Base-by-base conservation (phyloP, 2,113 vertebrate genomes). In the Nicator chloris region DNA sequence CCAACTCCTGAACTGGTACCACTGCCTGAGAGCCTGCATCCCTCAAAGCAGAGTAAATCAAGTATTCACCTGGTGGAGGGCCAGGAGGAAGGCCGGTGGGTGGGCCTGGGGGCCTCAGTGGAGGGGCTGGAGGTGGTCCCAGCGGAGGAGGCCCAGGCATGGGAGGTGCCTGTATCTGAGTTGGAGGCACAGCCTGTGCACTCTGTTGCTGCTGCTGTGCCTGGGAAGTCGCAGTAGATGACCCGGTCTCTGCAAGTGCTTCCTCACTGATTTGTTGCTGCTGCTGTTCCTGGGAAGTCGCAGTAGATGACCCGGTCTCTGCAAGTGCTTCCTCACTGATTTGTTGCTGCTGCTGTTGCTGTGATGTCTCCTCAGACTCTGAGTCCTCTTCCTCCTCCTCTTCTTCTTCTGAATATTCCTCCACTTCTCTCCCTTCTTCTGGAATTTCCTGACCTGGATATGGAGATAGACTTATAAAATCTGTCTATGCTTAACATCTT, bases 31-130 rank as follows among this genome's bases (percentile, higher is more conserved):
- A 54, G 31, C 7, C 60, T 45, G 45, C 45, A 71, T 9, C 37
- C 28, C 65, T 75, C 64, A 59, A 54, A 82, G 6, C 37, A 70
- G n/a, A 88, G 11, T 19, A 56, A 44, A 60, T 13, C 5, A 82
- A 81, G 39, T 6, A 33, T 15, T 96, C 56, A 99, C 99, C 99
- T 94, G 99, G 99, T 60, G 99, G 99, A 49, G 99, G 99, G 3
- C 99, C 99, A n/a, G 99, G 99, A 77, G 99, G 99, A n/a, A 98
- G 99, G 60, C 99, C 99, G 1, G 99, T 99, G 5, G 99, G 99
- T 54, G 99, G 99, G 40, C 99, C 99, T 39, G 99, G 99, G 23
- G 99, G 99, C 71, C 99, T 98, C 97, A 99, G 98, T 3, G 98
- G 99, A 88, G 99, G 99, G 68, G 98, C 99, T 9, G 99, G 99